Conservation (phyloP, 2,113 vertebrate genomes). For the Pangasianodon hypophthalmus region DNA sequence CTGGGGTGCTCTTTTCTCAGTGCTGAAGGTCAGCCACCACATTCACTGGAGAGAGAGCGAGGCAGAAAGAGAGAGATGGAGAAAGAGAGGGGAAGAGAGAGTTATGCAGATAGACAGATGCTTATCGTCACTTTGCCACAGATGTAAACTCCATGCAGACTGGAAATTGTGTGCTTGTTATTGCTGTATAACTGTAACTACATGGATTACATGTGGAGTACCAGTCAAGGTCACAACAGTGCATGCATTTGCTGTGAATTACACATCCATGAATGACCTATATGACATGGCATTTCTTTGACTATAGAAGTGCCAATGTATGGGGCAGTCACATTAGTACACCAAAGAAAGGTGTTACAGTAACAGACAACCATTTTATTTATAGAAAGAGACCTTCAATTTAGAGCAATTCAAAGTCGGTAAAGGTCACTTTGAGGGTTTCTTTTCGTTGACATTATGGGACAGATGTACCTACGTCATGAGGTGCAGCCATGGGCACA, state of each 20-base stretch:
- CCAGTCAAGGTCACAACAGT: not conserved
- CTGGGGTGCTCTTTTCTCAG: constrained; percentile 25
- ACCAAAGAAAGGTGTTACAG: not conserved
- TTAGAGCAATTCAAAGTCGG: not conserved
- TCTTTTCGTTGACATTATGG: not conserved
- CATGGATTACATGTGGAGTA: not conserved
- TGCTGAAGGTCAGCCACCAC: constrained; percentile 44
- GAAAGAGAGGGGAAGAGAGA: not conserved
- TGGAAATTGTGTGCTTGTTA: not conserved
- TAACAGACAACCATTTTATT: not conserved
- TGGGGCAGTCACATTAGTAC: not conserved
- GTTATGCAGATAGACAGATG: constrained; percentile 2
- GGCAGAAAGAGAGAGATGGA: not conserved
- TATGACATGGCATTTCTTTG: not conserved
- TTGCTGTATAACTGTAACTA: not conserved
- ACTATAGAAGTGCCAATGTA: not conserved
- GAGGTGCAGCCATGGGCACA: not conserved
- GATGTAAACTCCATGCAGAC: not conserved
- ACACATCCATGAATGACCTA: constrained; percentile 1
- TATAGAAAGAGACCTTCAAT: not conserved
- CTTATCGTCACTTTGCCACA: not conserved
- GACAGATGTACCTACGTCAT: not conserved
- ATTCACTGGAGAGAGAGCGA: constrained; percentile 7
- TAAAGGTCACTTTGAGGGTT: not conserved
- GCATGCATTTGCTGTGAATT: not conserved